A percentile compares a stretch with the other conserved stretches of the same genome.
Conservation (phyloP, 2,113 vertebrate species). For the Tiliqua scincoides region DNA sequence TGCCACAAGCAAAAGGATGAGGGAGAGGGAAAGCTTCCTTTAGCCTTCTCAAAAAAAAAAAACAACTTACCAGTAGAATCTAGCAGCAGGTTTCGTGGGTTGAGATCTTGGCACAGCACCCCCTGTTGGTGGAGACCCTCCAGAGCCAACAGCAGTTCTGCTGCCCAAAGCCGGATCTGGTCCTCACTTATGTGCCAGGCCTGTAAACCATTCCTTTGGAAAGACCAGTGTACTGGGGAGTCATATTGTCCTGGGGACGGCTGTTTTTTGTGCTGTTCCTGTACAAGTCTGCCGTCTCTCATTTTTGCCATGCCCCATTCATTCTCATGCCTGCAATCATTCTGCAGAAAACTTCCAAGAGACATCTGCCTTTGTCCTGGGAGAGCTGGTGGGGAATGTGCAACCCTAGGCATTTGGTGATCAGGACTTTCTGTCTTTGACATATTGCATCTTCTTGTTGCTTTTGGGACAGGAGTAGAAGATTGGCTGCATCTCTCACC, state of each 20-base stretch:
- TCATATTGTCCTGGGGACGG: not conserved
- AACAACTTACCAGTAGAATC: conserved; percentile 82
- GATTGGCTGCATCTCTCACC: not conserved
- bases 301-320: not conserved
- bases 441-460: not conserved
- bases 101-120: conserved; percentile 93
- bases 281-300: conserved; percentile 42
- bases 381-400: not conserved
- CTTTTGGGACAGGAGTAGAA: accelerated
- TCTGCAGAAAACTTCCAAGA: not conserved
- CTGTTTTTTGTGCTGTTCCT: not conserved
- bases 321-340: not conserved
- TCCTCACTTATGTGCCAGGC: conserved; percentile 83
- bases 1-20: not conserved
- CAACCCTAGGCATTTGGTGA: conserved; percentile 4
- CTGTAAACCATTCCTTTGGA: conserved; percentile 2
- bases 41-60: accelerated
- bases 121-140: conserved; percentile 95
- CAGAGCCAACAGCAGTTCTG: conserved; percentile 90
- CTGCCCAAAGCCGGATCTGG: conserved; percentile 89
- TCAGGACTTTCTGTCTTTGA: not conserved
- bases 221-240: conserved; percentile 5
- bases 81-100: conserved; percentile 94
- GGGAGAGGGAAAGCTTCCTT: not conserved
- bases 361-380: conserved; percentile 1